A percentile compares a stretch with the other conserved stretches of the same genome.
Conservation (phyloP, 1,140 invertebrate species). For the Leptoteleia sp. region DNA sequence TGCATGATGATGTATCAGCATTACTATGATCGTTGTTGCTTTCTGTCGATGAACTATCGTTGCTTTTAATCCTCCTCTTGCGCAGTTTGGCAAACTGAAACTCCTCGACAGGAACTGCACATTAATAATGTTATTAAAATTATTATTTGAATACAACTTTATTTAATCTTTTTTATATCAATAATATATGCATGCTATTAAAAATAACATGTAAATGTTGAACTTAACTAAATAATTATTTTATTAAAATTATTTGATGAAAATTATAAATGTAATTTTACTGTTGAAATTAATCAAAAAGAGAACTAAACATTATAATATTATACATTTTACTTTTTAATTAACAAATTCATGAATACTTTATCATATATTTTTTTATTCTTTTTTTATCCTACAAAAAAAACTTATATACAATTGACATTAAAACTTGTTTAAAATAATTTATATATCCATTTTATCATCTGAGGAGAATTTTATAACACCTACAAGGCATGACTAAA, state of each 20-base stretch:
- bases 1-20: conserved; percentile 80
- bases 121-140: conserved; percentile 69
- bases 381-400: too few species aligned
- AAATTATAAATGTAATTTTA: too few species aligned
- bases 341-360: background rate
- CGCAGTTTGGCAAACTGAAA: conserved; percentile 78
- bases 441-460: conserved; percentile 4
- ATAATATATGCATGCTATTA: too few species aligned
- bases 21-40: conserved; percentile 81
- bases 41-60: conserved; percentile 81
- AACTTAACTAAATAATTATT: too few species aligned
- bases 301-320: too few species aligned
- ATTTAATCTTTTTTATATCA: background rate
- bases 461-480: background rate
- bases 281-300: too few species aligned
- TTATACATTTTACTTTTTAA: too few species aligned
- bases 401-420: conserved; percentile 2
- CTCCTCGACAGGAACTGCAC: conserved; percentile 79
- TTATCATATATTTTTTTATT: background rate
- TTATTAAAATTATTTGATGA: too few species aligned
- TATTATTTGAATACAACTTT: conserved; percentile 37
- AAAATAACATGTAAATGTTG: too few species aligned
- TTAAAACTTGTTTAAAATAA: conserved; percentile 14
- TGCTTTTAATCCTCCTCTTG: conserved; percentile 78
- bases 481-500: too few species aligned